Evolutionary conservation across 2,797 vertebrate species (phyloP), one percentile per base, ranked within the genome.

Genomic region (Alfaro cultratus): DNA sequence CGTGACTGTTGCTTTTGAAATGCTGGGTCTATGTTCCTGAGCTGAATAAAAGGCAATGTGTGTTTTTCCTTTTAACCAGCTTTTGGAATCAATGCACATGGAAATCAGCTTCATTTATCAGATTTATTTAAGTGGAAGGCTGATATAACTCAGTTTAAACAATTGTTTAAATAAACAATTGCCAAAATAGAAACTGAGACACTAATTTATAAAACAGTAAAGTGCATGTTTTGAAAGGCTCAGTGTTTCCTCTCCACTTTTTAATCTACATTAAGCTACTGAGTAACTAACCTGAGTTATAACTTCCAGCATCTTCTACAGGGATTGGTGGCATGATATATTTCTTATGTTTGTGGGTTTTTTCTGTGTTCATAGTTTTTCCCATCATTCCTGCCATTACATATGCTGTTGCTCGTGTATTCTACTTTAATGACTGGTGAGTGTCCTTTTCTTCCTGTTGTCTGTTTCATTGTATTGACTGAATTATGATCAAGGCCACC

Each of bases 401-500:
- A 0, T 92, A 96, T 0, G 94, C 95, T 21, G 91, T 95, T 73
- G 96, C 95, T 15, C 95, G 96, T 5, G 88, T 89, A 41, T 80
- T 92, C n/a, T 95, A 81, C 87, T 94, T 73, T 46, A 90, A 96
- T 15, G 96, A 96, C 94, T 93, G 82, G 96, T 96, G 92, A 94
- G 86, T 64, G 75, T 57, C 21, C 36, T 46, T 3, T 46, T 3
- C 21, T 76, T 41, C 8, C 31, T 1, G 36, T 47, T 6, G 16
- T 34, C 8, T 73, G 45, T 73, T 47, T 47, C 8, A 49, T 23
- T 8, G 43, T 8, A 31, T 34, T 64, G 5, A 34, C 16, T 64
- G 12, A 64, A 34, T 34, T 64, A 64, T 34, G 31, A 64, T 36
- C n/a, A 64, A 47, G 5, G 16, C 16, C 46, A 6, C 15, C 46